These are phyloP conservation scores for Callinectes sapidus DNA, from an alignment of 2,888 invertebrate genomes.

Conservation along the genomic window DNA sequence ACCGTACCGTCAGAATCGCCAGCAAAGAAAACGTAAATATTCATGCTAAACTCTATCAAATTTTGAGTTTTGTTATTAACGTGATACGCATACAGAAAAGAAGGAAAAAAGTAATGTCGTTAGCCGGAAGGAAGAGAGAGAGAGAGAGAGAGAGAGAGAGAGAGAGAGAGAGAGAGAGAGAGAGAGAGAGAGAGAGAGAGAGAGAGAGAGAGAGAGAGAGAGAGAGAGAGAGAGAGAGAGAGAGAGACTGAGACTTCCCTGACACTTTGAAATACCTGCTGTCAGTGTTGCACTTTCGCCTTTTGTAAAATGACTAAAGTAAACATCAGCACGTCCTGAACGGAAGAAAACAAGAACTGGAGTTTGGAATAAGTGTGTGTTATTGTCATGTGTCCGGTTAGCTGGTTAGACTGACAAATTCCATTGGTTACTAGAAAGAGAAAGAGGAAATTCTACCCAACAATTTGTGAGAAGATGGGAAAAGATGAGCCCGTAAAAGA, in stretches of 20 bases:
- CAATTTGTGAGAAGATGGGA: no score
- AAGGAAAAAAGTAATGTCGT: no score
- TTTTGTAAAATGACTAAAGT: not conserved
- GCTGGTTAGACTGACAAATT: no score
- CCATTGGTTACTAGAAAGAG: no score
- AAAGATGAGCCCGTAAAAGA: no score
- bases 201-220: constrained; percentile 25
- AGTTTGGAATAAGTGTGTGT: not conserved
- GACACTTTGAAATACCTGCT: not conserved
- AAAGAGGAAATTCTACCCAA: no score
- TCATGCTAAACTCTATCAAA: not conserved
- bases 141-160: no score
- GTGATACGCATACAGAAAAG: no score
- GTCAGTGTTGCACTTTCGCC: not conserved
- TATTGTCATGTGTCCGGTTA: no score
- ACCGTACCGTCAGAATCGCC: not conserved
- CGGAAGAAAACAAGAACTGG: not conserved
- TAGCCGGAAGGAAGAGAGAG: no score
- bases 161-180: no score
- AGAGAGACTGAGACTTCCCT: not conserved
- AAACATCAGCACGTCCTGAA: not conserved
- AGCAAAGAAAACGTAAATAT: not conserved
- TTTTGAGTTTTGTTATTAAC: not conserved
- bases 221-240: constrained; percentile 25
- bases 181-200: constrained; percentile 28